Evolutionary conservation across 2,797 vertebrate genomes (phyloP).

Genomic region (Sciurus vulgaris): DNA sequence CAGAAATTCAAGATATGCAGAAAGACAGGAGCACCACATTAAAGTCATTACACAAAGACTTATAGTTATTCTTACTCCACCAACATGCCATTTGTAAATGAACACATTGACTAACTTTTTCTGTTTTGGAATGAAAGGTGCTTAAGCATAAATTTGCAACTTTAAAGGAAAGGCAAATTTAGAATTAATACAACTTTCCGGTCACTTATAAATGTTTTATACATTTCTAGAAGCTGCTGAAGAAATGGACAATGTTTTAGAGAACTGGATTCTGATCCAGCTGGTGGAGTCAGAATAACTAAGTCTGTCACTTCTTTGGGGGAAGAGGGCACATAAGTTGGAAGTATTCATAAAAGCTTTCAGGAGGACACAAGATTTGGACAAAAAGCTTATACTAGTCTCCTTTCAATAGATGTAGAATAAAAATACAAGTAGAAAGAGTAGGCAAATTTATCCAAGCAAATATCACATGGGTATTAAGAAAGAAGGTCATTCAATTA

Average conservation of each 20-base stretch:
- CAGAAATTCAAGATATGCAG: not conserved
- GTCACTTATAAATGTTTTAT: not conserved
- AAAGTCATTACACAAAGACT: not conserved
- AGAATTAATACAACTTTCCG: not conserved
- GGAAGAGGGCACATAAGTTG: not conserved
- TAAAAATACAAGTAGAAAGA: slow-evolving; percentile 54
- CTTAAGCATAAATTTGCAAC: not conserved
- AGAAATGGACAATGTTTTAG: slow-evolving; percentile 8
- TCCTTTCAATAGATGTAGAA: slow-evolving; percentile 55
- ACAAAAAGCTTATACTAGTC: not conserved
- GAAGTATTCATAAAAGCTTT: slow-evolving; percentile 46
- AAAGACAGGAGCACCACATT: not conserved
- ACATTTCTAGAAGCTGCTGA: not conserved
- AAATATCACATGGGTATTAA: slow-evolving; percentile 60
- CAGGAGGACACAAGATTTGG: not conserved
- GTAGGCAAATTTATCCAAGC: slow-evolving; percentile 69
- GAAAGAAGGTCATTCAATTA: slow-evolving; percentile 73
- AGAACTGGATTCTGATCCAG: not conserved
- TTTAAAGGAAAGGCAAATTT: slow-evolving; percentile 39
- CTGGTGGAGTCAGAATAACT: no score
- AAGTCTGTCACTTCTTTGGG: not conserved
- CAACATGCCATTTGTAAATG: not conserved
- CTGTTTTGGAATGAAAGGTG: slow-evolving; percentile 11
- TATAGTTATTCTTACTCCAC: not conserved
- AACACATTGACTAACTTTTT: not conserved